Conservation (phyloP, 2,888 invertebrate genomes). For the Cylloceria caligata region DNA sequence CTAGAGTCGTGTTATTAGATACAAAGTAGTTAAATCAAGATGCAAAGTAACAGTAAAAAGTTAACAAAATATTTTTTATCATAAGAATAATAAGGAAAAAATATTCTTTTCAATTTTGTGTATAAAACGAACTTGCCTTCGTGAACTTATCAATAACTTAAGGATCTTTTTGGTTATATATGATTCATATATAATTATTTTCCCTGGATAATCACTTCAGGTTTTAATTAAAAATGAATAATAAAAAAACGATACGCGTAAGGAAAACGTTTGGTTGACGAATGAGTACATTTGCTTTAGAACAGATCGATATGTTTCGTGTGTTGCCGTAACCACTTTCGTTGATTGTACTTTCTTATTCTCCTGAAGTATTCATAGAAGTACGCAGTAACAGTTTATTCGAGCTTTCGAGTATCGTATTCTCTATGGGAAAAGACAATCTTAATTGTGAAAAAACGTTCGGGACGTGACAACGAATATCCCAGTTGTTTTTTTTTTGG, state of each 20-base stretch:
- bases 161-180: too few relatives aligned
- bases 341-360: not conserved
- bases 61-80: too few relatives aligned
- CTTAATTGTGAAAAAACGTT: not conserved
- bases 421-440: not conserved
- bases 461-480: not conserved
- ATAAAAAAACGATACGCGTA: not conserved
- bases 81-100: too few relatives aligned
- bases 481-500: not conserved
- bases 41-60: too few relatives aligned
- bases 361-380: not conserved
- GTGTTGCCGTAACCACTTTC: not conserved
- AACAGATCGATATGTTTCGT: not conserved
- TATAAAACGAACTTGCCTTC: too few relatives aligned
- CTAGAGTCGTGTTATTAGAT: too few relatives aligned
- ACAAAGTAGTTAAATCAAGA: too few relatives aligned
- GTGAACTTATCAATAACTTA: too few relatives aligned
- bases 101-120: too few relatives aligned
- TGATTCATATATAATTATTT: too few relatives aligned
- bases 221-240: not conserved
- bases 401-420: not conserved
- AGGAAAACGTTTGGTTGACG: not conserved
- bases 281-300: not conserved
- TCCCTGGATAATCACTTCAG: too few relatives aligned
- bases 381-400: not conserved